Base-by-base conservation (phyloP, 2,888 invertebrate genomes). In the Drosophila engyochracea region DNA sequence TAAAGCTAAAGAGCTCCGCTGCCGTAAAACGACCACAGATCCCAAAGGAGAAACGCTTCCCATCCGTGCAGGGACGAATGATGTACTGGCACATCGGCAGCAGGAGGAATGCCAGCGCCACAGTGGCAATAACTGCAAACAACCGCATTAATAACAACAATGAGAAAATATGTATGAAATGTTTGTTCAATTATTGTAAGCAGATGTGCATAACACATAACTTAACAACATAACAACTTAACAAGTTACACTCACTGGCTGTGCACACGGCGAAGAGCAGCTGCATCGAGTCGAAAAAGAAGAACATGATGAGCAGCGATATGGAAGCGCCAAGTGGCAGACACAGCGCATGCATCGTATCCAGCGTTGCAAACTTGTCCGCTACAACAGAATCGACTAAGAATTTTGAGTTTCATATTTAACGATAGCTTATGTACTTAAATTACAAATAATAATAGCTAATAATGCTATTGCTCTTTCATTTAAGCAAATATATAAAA, bases 221-320 rank as follows among this genome's bases (percentile, higher is more conserved):
- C 47, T 7, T 22, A 47, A 22, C 22, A 22, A 47, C 4, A 47
- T 47, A 22, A 16, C 47, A 47, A 47, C 22, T 47, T 55, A 55
- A 25, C 44, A 52, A 37, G 55, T 14, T 49, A 47, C 58, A 95
- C 97, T 96, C 94, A 99, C 99, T 98, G 92, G 99, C 99, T 91
- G 99, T 99, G 93, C 98, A 99, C 91, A 99, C 98, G 80, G 97
- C 98, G 95, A 97, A 98, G 88, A 96, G 96, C 95, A 97, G 97
- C 94, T 99, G 99, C 97, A 99, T 98, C 68, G 99, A 99, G 94
- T 99, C 99, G 93, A 99, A 99, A 94, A 99, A 99, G 95, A 99
- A 98, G 94, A 99, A 99, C 99, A 99, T 99, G 91, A 99, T 96
- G 75, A 99, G 96, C 79, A 99, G 95, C 74, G 99, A 99, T 89